Evolutionary conservation across 2,113 vertebrate species (phyloP), one percentile per base, ranked within the genome.

Genomic region (Lota lota): DNA sequence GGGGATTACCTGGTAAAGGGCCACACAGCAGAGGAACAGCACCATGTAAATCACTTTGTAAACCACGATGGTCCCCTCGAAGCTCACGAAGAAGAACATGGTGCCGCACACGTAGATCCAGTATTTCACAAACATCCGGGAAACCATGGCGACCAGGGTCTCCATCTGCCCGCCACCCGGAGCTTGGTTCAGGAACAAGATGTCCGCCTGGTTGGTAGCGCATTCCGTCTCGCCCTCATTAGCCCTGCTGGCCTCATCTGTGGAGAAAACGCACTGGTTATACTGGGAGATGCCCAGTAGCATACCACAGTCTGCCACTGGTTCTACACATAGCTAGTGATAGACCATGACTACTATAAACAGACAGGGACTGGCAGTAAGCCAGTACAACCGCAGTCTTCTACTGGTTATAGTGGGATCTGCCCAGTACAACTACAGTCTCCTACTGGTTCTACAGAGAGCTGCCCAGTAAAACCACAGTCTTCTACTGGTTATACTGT

Each of bases 21-120:
- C 96, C 53, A 95, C 95, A 24, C 97, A 99, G 90, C 95, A 96
- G 22, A 99, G 95, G 75, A 99, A 96, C 72, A 99, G 91, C 81
- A 99, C 94, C 97, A 99, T 99, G 83, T 98, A 99, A 89, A 99
- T 97, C 81, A 99, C 97, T 88, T 99, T 99, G 90, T 99, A 99
- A 87, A 98, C 94, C 75, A 97, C 97, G 2, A 97, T 97, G 83
- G 91, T 94, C 40, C 97, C 97, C 82, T 99, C 96, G 33, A 99
- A 98, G 87, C 96, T 98, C 76, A 99, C 97, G 1, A 99, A 95
- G 91, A 99, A 99, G 90, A 99, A 98, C 97, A 99, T 99, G 22
- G 94, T 96, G 10, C 95, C 96, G 20, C 96, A 98, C 70, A 98
- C 91, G 3, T 99, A 99, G 88, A 99, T 97, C 96, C 97, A 99